These are phyloP conservation scores for Epinephelus awoara DNA, from an alignment of 2,797 vertebrate species.

Conservation along the genomic window DNA sequence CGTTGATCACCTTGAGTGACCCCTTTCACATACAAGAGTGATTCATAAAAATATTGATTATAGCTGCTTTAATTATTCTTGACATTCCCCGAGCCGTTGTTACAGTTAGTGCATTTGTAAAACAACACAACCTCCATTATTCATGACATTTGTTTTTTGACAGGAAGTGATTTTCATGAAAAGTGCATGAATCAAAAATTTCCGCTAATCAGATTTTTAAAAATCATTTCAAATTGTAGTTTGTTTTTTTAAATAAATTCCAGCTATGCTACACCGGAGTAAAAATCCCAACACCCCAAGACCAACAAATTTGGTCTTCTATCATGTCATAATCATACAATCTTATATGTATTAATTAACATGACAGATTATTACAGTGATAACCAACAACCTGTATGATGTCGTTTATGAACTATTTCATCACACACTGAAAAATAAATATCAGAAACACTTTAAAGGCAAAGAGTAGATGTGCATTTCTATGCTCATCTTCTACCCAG, in stretches of 20 bases:
- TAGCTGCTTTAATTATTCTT: background rate
- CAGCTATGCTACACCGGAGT: no score
- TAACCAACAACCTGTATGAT: background rate
- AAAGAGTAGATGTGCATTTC: constrained; percentile 49
- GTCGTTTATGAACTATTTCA: background rate
- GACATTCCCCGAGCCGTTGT: background rate
- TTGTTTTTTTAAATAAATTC: background rate
- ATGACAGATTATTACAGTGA: background rate
- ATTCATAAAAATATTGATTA: background rate
- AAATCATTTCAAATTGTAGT: background rate
- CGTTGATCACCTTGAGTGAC: background rate
- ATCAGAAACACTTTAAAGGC: constrained; percentile 32
- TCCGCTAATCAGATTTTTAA: background rate
- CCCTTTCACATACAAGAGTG: background rate
- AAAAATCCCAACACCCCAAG: no score
- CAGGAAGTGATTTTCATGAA: background rate
- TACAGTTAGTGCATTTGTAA: background rate
- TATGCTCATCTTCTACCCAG: constrained; percentile 20
- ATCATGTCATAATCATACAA: background rate
- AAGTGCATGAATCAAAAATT: background rate
- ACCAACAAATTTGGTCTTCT: no score
- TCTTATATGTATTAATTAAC: background rate
- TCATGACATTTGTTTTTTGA: background rate
- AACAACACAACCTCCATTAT: background rate
- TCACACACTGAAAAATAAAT: constrained; percentile 26